Base-by-base conservation (phyloP, 2,113 vertebrate species). In the Hypomesus transpacificus region DNA sequence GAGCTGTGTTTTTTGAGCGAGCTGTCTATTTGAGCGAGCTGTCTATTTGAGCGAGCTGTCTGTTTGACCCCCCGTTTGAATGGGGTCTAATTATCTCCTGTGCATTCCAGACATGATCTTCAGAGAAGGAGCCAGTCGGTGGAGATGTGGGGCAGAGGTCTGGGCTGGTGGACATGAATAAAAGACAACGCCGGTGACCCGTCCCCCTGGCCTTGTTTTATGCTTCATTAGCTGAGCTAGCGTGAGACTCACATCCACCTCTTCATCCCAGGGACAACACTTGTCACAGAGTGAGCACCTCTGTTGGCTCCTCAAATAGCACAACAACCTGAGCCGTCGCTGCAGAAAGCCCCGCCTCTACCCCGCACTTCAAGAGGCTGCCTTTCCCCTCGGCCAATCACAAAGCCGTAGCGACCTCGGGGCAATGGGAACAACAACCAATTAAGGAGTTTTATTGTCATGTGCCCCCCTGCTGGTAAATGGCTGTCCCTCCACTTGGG, bases 391-490 rank as follows among this genome's bases (percentile, higher is more conserved):
- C 31, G 21, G 13, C 51, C 57, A 65, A 67, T 63, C 56, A 62
- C 56, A 69, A 52, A 71, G 14, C 3, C 28, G 14, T 51, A 24
- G 3, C n/a, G 50, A 46, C 53, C 60, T 24, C 59, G 46, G 24
- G 66, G 28, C 75, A 64, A 46, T 76, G 73, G 63, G 74, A 73
- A 70, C 76, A 58, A 66, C 66, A 78, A 63, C 73, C 34, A 73
- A 78, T 78, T 75, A 73, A 67, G 62, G 59, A 26, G 28, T 58
- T 73, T 75, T 73, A 78, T 70, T 75, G 79, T 71, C 51, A 66
- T 62, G 39, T 24, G 58, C 56, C 64, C 53, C 46, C 61, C 39
- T 31, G 20, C 26, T 71, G 65, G 34, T 72, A 81, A 81, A 78
- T 63, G 70, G 56, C 66, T 75, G 50, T 56, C 59, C 58, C 28